Evolutionary conservation across 2,113 vertebrate species (phyloP), one percentile per base, ranked within the genome.

Genomic region (Dicaeum eximium): DNA sequence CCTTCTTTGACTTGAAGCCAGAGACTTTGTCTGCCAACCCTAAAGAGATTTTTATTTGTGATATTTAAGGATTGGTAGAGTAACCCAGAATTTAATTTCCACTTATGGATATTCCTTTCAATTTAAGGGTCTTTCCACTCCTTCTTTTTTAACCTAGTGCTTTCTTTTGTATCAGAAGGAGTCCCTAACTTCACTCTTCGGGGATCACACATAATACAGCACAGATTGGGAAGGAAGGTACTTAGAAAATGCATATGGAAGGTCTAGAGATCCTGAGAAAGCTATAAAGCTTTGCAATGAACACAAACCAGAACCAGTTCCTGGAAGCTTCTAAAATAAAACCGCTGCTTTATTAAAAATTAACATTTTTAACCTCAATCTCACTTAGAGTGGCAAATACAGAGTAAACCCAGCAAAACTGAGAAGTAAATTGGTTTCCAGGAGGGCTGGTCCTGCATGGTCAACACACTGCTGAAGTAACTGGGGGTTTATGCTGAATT

Each of bases 251-350:
- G 27, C 6, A 4, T 45, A 16, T 61, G 35, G 74, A 91, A 87
- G 27, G 35, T 65, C 60, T 37, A 74, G 54, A 54, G 67, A 82
- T 78, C 60, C 65, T 86, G 72, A 88, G 60, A 90, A 94, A 90
- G 53, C 48, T 54, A 22, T 90, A 80, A 88, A 93, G 60, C 31
- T 80, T 85, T 88, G 75, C 64, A 86, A 19, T 4, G 45, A 94
- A 86, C 71, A 67, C 56, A 93, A 96, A 93, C 74, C 84, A 94
- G 79, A 86, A 66, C 47, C 1, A 3, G 14, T 86, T 96, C 74
- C 42, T 90, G 85, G 71, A 91, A 72, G 31, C 47, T 88, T 77
- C 92, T 78, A 82, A 93, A 87, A 78, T 58, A 80, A 93, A 95
- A 80, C 22, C 40, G n/a, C 40, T 71, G 67, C 56, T 73, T 70